Evolutionary conservation across 2,113 vertebrate species (phyloP).

Genomic region (Lipophrys pholis): DNA sequence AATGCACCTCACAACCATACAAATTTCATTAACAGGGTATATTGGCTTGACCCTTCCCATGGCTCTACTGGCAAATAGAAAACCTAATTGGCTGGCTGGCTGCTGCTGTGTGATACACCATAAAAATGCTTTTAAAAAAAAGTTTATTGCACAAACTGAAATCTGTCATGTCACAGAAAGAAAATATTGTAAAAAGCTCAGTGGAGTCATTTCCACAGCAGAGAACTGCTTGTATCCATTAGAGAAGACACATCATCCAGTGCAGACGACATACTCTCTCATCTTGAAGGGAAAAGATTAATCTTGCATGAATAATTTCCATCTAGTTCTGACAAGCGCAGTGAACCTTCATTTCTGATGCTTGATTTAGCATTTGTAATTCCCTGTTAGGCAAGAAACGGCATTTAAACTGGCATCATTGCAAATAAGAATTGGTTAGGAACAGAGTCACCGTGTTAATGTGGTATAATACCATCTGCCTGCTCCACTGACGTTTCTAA

Average conservation of each 20-base stretch:
- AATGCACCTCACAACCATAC: too few species aligned
- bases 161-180: slow-evolving; percentile 2
- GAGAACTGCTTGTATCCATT: slow-evolving; percentile 50
- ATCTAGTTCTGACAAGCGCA: slow-evolving; percentile 70
- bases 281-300: slow-evolving; percentile 65
- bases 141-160: slow-evolving; percentile 10
- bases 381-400: slow-evolving; percentile 69
- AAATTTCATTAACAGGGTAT: too few species aligned
- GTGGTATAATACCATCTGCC: slow-evolving; percentile 57
- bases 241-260: slow-evolving; percentile 49
- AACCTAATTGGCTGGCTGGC: background rate
- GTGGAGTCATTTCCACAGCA: slow-evolving; percentile 51
- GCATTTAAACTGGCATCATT: slow-evolving; percentile 67
- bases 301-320: slow-evolving; percentile 74
- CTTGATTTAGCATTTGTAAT: slow-evolving; percentile 79
- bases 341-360: slow-evolving; percentile 76
- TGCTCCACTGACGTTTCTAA: slow-evolving; percentile 58
- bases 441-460: slow-evolving; percentile 64
- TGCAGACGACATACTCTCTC: slow-evolving; percentile 58
- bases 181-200: slow-evolving; percentile 21
- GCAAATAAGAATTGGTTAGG: slow-evolving; percentile 59
- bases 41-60: too few species aligned
- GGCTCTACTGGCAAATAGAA: background rate
- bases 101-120: background rate
- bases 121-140: background rate